These are phyloP conservation scores for Drosophila affinis DNA, from an alignment of 2,888 invertebrate genomes.

Conservation along the genomic window DNA sequence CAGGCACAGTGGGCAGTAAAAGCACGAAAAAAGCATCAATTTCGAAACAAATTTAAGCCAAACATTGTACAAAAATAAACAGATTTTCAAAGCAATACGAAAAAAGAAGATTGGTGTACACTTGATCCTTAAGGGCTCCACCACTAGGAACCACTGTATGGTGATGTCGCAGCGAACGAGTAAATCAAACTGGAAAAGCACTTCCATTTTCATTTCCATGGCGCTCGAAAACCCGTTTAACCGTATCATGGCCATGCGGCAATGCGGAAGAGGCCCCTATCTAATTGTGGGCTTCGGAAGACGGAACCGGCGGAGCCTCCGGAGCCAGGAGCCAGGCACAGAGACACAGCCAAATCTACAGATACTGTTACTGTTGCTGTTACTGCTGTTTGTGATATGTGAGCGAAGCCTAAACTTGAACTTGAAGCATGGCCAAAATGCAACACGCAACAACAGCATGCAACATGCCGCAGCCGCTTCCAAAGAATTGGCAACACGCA, in stretches of 20 bases:
- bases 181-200: constrained; percentile 43
- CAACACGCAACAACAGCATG: constrained; percentile 35
- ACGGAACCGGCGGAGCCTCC: constrained; percentile 57
- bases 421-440: constrained; percentile 60
- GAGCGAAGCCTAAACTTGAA: constrained; percentile 65
- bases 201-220: not conserved
- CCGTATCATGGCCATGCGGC: constrained; percentile 56
- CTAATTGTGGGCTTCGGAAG: constrained; percentile 73
- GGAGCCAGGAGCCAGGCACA: constrained; percentile 15
- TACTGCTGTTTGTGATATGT: constrained; percentile 4
- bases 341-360: constrained; percentile 9
- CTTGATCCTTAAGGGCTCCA: not conserved
- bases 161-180: not conserved
- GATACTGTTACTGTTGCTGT: not conserved
- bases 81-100: not conserved
- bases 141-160: not conserved
- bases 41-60: not conserved
- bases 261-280: constrained; percentile 61
- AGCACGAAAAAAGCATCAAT: not conserved
- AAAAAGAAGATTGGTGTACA: not conserved
- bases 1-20: not conserved
- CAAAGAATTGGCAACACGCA: constrained; percentile 43
- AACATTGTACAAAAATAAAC: not conserved
- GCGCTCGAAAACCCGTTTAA: constrained; percentile 60
- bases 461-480: constrained; percentile 49